Percentiles rank a stretch among this genome's conserved stretches.
Conservation (phyloP, 2,797 vertebrate species). For the Gallinago stenura region DNA sequence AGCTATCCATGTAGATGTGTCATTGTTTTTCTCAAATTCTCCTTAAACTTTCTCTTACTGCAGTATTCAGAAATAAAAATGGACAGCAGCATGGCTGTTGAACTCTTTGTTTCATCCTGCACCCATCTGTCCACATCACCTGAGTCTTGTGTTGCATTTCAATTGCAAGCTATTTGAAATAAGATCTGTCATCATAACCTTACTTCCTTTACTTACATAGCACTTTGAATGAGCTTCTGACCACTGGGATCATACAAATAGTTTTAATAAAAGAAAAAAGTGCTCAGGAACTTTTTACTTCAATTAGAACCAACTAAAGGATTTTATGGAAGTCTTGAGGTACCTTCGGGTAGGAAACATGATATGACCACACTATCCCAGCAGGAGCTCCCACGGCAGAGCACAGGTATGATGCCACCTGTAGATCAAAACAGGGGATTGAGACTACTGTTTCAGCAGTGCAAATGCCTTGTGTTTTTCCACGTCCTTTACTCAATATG, state of each 20-base stretch:
- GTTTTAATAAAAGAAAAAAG: not conserved
- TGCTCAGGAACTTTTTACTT: not conserved
- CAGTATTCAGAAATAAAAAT: not conserved
- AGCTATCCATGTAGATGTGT: not conserved
- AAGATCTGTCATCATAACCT: not conserved
- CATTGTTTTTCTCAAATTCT: not conserved
- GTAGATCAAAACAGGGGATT: not conserved
- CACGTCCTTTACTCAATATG: not conserved
- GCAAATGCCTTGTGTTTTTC: not conserved
- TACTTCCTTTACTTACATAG: not conserved
- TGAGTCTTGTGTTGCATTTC: not conserved
- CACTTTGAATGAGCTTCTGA: not conserved
- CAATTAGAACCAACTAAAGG: not conserved
- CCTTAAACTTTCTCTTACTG: not conserved
- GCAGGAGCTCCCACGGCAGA: not conserved
- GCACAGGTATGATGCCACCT: not conserved
- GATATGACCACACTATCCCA: rapidly evolving
- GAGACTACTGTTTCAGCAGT: not conserved
- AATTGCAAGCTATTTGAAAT: not conserved
- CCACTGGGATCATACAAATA: not conserved
- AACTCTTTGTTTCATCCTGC: not conserved
- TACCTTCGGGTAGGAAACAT: not conserved
- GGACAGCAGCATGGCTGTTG: not conserved
- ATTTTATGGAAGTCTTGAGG: not conserved
- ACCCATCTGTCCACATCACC: not conserved